Base-by-base conservation (phyloP, 2,888 invertebrate genomes). In the Onchidella celtica region DNA sequence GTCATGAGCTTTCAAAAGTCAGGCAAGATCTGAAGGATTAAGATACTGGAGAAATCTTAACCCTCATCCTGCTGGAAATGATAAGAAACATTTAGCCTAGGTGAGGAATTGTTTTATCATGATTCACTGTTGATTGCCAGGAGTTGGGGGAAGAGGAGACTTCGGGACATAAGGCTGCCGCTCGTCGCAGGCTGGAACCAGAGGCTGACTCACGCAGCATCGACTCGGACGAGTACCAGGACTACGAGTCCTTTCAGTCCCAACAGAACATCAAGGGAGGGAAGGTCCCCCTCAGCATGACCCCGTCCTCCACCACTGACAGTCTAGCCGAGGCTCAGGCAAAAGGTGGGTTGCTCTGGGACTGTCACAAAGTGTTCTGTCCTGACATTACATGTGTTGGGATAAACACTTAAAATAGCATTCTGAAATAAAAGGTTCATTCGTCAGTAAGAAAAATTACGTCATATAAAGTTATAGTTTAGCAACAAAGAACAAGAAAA, bases 281-380 rank as follows among this genome's bases (percentile, higher is more conserved):
- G 80, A 65, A 61, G 59, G 68, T 55, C 32, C 72, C 74, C 29
- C 47, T 61, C 59, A 79, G 82, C 76, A 94, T 97, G 87, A 87
- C 96, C 96, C 65, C 96, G 70, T 97, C 97, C 40, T 96, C 97
- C 91, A 97, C 97, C 38, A 94, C 97, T 91, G 97, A 97, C 92
- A 97, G 97, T 14, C 94, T 97, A 73, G 95, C 96, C 91, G 97
- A 97, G 91, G 95, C 96, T 68, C 94, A 94, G 86, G 95, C 90
- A 94, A 92, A 94, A 86, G 95, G 81, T 81, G 29, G 24, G 75
- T 66, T n/a, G n/a, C 11, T 61, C n/a, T n/a, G n/a, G n/a, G n/a
- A n/a, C n/a, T n/a, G n/a, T n/a, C 17, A 17, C 11, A 17, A 14
- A 17, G 17, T 14, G 17, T 55, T 14, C 17, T 55, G n/a, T n/a